Evolutionary conservation across 92 coral and sea anemone species (phyloP), one percentile per base, ranked within the genome.

Genomic region (Paragorgia papillata): DNA sequence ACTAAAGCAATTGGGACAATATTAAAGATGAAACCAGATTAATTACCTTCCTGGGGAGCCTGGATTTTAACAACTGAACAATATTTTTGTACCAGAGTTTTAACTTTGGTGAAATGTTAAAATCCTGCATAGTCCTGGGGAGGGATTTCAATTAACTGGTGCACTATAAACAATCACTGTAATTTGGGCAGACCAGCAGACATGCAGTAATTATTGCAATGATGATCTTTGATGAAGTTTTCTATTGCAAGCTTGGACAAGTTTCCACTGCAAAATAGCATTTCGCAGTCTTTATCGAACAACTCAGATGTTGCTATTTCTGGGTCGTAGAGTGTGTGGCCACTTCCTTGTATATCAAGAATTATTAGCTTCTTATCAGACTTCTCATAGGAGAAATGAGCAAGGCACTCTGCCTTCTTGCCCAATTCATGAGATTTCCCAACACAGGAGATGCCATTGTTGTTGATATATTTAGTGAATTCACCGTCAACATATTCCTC

Each of bases 281-380:
- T 33, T 21, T 65, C 71, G 27, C 31, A 20, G 34, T 65, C 49
- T 31, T 34, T 28, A 33, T 51, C 58, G 58, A 33, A 65, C 40
- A 65, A 28, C 12, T 60, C 35, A 9, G 66, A 25, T 1, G 0
- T 20, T 25, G 66, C 66, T 60, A 60, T 60, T 60, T 60, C 71
- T 13, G 71, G 71, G 34, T 65, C 71, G 34, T 33, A 65, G 24
- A 65, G 71, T n/a, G 71, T 65, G 71, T 65, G 71, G 22, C 26
- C 71, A 2, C 21, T 27, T 65, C 71, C 71, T 65, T 65, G 71
- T 25, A 60, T 60, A 10, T 60, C 66, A 24, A 60, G 2, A 60
- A 60, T 26, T 12, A 60, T 60, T 29, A 60, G 26, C 20, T 60
- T 60, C 32, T 60, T 60, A 25, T 60, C 34, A 25, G 66, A 60